These are phyloP conservation scores for Temnothorax curvispinosus DNA, from an alignment of 1,140 invertebrate genomes.

Conservation along the genomic window DNA sequence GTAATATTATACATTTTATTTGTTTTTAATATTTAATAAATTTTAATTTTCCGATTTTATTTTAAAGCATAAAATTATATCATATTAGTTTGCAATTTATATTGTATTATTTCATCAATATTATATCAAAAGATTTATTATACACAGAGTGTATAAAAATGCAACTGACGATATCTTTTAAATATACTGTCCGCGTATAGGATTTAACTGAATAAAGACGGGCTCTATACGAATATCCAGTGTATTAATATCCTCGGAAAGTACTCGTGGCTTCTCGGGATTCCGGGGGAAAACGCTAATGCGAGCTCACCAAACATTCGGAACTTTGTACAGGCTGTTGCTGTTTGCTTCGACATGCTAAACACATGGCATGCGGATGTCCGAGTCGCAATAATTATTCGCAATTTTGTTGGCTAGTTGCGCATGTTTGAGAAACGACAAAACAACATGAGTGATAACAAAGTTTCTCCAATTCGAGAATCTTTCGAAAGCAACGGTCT, in stretches of 20 bases:
- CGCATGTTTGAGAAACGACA: background rate
- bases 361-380: conserved; percentile 7
- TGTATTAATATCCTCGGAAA: conserved; percentile 31
- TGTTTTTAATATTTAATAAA: background rate
- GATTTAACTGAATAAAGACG: background rate
- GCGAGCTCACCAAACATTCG: conserved; percentile 8
- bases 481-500: background rate
- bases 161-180: background rate
- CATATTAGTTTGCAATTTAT: background rate
- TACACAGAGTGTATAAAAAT: background rate
- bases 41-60: background rate
- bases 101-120: background rate
- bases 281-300: conserved; percentile 11
- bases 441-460: conserved; percentile 1
- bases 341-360: conserved; percentile 32
- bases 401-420: conserved; percentile 30
- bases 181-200: background rate
- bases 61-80: background rate
- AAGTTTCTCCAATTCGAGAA: background rate
- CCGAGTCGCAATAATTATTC: conserved; percentile 44
- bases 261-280: conserved; percentile 12
- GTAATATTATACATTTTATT: background rate
- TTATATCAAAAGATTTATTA: background rate
- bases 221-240: background rate
- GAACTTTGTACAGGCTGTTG: conserved; percentile 32